These are phyloP conservation scores for Mycteria americana DNA, from an alignment of 2,797 vertebrate species.

Conservation along the genomic window DNA sequence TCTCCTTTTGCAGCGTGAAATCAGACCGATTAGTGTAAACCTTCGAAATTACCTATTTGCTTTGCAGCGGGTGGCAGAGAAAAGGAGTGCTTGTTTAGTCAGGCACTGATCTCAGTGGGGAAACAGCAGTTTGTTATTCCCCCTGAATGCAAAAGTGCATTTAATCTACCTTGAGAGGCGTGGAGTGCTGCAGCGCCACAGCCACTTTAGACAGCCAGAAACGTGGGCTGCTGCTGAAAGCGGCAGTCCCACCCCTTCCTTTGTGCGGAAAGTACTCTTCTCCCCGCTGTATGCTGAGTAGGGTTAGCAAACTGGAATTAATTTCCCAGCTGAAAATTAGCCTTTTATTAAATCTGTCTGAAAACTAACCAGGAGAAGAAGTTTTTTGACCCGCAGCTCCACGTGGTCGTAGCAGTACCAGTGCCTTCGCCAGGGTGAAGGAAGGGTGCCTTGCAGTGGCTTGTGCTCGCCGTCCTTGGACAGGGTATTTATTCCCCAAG, in stretches of 20 bases:
- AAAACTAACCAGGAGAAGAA: background rate
- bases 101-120: constrained; percentile 1
- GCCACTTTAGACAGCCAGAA: background rate
- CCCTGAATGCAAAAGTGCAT: background rate
- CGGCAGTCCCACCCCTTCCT: background rate
- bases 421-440: background rate
- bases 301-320: background rate
- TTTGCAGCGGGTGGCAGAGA: background rate
- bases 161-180: constrained; percentile 18
- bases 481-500: background rate
- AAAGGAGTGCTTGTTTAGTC: background rate
- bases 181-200: background rate
- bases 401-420: background rate
- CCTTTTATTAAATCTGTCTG: background rate
- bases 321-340: background rate
- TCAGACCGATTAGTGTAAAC: background rate
- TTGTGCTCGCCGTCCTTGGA: background rate
- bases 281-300: background rate
- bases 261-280: background rate
- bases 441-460: background rate
- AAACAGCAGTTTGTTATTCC: background rate
- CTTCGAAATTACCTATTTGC: background rate
- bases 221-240: background rate
- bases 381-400: background rate
- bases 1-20: background rate